These are phyloP conservation scores for Epicampocera succincta DNA, from an alignment of 2,888 invertebrate species.

Conservation along the genomic window DNA sequence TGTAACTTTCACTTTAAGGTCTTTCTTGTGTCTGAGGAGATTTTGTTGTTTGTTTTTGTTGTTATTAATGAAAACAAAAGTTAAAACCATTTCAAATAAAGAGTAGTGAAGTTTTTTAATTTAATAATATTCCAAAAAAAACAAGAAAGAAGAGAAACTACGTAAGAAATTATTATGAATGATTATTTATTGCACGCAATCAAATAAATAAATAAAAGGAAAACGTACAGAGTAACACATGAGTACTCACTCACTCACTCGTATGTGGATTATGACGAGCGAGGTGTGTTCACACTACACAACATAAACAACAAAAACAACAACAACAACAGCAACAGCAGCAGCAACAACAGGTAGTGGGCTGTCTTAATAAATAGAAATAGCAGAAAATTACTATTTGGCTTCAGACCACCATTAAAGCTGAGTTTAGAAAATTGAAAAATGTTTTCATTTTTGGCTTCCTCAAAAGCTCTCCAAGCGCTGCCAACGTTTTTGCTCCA, in stretches of 20 bases:
- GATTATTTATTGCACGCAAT: constrained; percentile 69
- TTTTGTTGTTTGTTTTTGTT: constrained; percentile 15
- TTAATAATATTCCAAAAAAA: constrained; percentile 7
- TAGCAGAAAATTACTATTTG: neutral
- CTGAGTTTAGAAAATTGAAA: constrained; percentile 36
- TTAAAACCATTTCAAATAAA: constrained; percentile 49
- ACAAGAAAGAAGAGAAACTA: constrained; percentile 46
- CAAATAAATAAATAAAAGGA: constrained; percentile 28
- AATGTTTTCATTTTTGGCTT: constrained; percentile 46
- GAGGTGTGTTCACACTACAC: constrained; percentile 57
- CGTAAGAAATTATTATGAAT: constrained; percentile 65
- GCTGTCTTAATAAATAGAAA: constrained; percentile 30
- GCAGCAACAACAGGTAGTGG: constrained; percentile 14
- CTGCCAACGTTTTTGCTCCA: constrained; percentile 14
- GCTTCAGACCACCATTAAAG: neutral
- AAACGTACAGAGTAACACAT: neutral
- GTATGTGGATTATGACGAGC: constrained; percentile 41
- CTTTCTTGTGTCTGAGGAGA: constrained; percentile 46
- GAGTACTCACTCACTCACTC: neutral
- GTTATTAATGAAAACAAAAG: constrained; percentile 50
- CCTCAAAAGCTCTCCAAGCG: constrained; percentile 31
- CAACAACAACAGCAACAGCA: no score
- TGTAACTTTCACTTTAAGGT: constrained; percentile 67
- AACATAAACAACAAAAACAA: neutral
- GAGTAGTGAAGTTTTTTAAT: constrained; percentile 17